Evolutionary conservation across 2,113 vertebrate genomes (phyloP).

Genomic region (Lepidothrix coronata): DNA sequence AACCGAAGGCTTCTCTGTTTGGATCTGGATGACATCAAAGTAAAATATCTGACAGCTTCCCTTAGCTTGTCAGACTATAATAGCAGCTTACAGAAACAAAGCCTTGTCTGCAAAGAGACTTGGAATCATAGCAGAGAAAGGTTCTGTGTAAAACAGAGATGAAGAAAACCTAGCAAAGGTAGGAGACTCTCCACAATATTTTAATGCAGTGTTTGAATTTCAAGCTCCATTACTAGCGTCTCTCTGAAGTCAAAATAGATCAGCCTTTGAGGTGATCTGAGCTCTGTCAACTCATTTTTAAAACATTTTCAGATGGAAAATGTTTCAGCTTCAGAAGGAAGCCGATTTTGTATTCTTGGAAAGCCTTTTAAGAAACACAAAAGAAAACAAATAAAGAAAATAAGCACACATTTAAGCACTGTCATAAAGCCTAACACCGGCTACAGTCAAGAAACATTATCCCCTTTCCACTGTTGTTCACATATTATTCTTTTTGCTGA

Average conservation of each 20-base stretch:
- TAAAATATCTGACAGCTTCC: conserved; percentile 28
- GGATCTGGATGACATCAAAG: conserved; percentile 7
- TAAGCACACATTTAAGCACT: background rate
- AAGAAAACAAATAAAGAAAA: background rate
- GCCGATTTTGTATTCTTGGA: background rate
- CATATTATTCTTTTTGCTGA: background rate
- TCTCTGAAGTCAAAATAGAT: background rate
- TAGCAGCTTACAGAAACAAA: conserved; percentile 16
- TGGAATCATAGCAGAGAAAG: background rate
- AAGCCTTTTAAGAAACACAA: background rate
- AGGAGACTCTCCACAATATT: background rate
- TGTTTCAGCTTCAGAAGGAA: background rate
- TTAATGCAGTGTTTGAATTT: background rate
- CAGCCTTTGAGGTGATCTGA: background rate
- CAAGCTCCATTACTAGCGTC: background rate
- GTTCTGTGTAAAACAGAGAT: background rate
- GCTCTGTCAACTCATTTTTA: background rate
- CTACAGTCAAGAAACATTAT: background rate
- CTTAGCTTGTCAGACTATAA: conserved; percentile 8
- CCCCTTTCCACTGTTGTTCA: background rate
- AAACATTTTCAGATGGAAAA: background rate
- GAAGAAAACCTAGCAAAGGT: background rate
- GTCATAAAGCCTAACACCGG: background rate
- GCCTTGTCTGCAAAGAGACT: background rate
- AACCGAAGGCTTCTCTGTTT: background rate